These are phyloP conservation scores for Oostethus manadensis DNA, from an alignment of 2,113 vertebrate species.

Conservation along the genomic window DNA sequence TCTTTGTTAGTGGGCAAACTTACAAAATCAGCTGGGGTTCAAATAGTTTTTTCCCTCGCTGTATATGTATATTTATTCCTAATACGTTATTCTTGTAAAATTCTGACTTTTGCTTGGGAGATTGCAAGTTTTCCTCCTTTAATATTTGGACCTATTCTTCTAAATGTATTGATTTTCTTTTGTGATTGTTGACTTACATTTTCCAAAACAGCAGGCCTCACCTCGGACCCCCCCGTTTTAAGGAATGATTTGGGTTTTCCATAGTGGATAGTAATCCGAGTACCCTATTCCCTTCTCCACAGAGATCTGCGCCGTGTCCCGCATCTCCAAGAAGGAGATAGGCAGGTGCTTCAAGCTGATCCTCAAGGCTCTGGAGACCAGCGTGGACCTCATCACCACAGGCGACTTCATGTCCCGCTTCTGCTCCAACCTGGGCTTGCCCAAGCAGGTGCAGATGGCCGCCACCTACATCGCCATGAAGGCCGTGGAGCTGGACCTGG, in stretches of 20 bases:
- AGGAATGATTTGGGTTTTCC: too few relatives aligned
- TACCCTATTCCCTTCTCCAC: conserved; percentile 14
- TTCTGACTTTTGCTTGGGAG: too few relatives aligned
- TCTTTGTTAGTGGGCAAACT: too few relatives aligned
- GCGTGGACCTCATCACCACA: conserved; percentile 96
- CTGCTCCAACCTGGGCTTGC: conserved; percentile 95
- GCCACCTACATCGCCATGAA: conserved; percentile 94
- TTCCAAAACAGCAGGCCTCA: not conserved
- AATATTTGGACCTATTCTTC: too few relatives aligned
- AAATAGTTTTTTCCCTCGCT: too few relatives aligned
- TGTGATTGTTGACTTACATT: too few relatives aligned
- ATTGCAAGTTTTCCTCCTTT: too few relatives aligned
- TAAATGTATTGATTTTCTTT: too few relatives aligned
- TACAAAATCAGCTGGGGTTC: too few relatives aligned
- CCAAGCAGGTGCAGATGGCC: conserved; percentile 98
- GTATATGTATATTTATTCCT: too few relatives aligned
- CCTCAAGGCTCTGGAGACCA: conserved; percentile 96
- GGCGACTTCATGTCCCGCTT: conserved; percentile 99
- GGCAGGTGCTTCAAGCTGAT: conserved; percentile 98
- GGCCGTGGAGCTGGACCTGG: conserved; percentile 93
- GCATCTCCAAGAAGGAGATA: conserved; percentile 99
- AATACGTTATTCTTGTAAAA: too few relatives aligned
- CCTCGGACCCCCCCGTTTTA: not conserved
- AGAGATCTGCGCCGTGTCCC: conserved; percentile 98
- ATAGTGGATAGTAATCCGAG: not conserved